Evolutionary conservation across 2,888 invertebrate genomes (phyloP).

Genomic region (Melanostoma scalare): DNA sequence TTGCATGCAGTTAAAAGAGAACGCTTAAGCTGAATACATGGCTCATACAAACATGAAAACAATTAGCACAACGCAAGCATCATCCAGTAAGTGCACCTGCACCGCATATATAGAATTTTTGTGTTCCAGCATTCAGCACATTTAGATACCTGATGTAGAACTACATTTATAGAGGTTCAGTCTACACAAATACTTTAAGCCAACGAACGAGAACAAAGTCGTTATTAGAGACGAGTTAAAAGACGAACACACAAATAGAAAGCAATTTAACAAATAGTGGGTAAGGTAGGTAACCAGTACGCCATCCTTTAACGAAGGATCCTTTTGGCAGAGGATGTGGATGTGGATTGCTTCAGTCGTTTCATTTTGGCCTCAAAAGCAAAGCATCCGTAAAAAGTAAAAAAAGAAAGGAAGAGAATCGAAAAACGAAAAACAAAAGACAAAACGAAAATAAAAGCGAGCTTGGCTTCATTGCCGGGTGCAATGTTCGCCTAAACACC

Average conservation of each 20-base stretch:
- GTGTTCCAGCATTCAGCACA: constrained; percentile 12
- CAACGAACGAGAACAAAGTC: constrained; percentile 24
- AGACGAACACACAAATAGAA: constrained; percentile 36
- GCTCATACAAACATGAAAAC: constrained; percentile 52
- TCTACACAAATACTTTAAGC: constrained; percentile 49
- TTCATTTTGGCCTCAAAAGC: constrained; percentile 33
- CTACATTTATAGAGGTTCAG: constrained; percentile 57
- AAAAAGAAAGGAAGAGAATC: background rate
- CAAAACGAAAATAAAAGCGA: background rate
- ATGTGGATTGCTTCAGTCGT: constrained; percentile 50
- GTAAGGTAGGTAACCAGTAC: background rate
- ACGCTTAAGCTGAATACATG: constrained; percentile 25
- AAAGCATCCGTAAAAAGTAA: background rate
- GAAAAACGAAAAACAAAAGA: constrained; percentile 5
- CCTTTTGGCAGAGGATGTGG: constrained; percentile 38
- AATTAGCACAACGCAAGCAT: constrained; percentile 59
- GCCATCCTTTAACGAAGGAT: constrained; percentile 54
- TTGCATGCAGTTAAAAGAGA: constrained; percentile 32
- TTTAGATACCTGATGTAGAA: background rate
- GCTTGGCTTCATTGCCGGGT: constrained; percentile 42
- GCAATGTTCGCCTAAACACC: constrained; percentile 67
- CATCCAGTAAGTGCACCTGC: constrained; percentile 25
- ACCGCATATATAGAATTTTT: constrained; percentile 22
- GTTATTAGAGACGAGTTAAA: constrained; percentile 10
- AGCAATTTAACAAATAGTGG: constrained; percentile 53